Conservation (phyloP, 2,113 vertebrate species). For the Lepisosteus oculatus region DNA sequence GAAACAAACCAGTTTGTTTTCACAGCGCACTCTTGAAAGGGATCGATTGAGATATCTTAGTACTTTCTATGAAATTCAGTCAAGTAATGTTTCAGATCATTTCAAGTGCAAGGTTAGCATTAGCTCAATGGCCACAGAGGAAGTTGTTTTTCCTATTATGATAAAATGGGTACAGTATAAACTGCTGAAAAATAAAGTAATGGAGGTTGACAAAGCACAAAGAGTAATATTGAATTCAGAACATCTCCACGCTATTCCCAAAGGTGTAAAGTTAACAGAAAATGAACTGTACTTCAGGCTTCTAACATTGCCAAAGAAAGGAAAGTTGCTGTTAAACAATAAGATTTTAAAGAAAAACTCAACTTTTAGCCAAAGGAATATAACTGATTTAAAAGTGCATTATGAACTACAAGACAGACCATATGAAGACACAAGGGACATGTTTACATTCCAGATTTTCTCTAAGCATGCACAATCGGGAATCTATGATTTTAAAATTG, state of each 20-base stretch:
- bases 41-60: constrained; percentile 68
- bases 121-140: constrained; percentile 62
- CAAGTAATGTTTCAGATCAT: constrained; percentile 61
- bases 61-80: constrained; percentile 72
- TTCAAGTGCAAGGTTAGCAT: constrained; percentile 81
- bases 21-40: constrained; percentile 71
- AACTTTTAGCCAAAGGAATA: constrained; percentile 76
- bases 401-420: constrained; percentile 69
- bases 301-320: constrained; percentile 72
- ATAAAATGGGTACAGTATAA: constrained; percentile 75
- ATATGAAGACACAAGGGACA: constrained; percentile 66
- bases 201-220: constrained; percentile 70
- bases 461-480: constrained; percentile 75
- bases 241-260: constrained; percentile 62
- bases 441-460: constrained; percentile 75
- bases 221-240: constrained; percentile 66
- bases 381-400: constrained; percentile 65
- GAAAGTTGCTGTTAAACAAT: constrained; percentile 70
- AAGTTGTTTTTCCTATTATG: constrained; percentile 67
- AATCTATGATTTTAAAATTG: constrained; percentile 70
- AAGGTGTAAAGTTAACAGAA: constrained; percentile 59
- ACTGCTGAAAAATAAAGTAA: constrained; percentile 64
- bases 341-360: constrained; percentile 64
- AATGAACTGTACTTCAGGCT: constrained; percentile 73
- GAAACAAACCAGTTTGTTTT: constrained; percentile 71